These are phyloP conservation scores for Zootermopsis nevadensis DNA, from an alignment of 2,888 invertebrate genomes.

Conservation along the genomic window DNA sequence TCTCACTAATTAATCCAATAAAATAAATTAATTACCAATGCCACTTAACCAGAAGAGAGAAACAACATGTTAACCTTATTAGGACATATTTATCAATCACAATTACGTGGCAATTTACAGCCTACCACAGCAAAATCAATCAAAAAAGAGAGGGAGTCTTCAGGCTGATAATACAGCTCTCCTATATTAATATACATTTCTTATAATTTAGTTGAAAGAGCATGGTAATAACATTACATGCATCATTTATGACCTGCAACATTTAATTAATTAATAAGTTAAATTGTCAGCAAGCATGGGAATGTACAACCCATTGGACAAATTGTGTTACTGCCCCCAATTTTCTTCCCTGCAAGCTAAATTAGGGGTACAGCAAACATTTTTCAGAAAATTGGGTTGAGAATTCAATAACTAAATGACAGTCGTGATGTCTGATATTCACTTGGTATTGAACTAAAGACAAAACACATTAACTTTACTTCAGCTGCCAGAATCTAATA, in stretches of 20 bases:
- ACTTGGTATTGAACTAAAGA: not conserved
- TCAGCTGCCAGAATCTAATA: too few species aligned
- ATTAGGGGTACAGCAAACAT: not conserved
- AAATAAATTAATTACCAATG: not conserved
- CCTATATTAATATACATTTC: not conserved
- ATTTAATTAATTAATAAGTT: not conserved
- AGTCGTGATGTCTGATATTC: not conserved
- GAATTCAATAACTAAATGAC: not conserved
- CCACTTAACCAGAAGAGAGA: not conserved
- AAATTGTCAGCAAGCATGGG: constrained; percentile 13
- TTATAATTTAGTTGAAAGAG: not conserved
- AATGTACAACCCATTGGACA: constrained; percentile 6
- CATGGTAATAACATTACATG: not conserved
- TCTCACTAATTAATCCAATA: not conserved
- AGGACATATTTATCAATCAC: not conserved
- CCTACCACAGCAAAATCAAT: constrained; percentile 6
- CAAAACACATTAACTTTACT: not conserved
- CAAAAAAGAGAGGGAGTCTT: not conserved
- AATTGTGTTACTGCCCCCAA: constrained; percentile 5
- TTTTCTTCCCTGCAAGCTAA: constrained; percentile 28
- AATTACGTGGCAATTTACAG: constrained; percentile 4
- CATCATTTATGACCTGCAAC: not conserved
- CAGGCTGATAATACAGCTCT: constrained; percentile 23
- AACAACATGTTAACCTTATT: not conserved
- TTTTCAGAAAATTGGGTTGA: not conserved